These are phyloP conservation scores for Frankliniella intonsa DNA, from an alignment of 2,888 invertebrate genomes.

Conservation along the genomic window DNA sequence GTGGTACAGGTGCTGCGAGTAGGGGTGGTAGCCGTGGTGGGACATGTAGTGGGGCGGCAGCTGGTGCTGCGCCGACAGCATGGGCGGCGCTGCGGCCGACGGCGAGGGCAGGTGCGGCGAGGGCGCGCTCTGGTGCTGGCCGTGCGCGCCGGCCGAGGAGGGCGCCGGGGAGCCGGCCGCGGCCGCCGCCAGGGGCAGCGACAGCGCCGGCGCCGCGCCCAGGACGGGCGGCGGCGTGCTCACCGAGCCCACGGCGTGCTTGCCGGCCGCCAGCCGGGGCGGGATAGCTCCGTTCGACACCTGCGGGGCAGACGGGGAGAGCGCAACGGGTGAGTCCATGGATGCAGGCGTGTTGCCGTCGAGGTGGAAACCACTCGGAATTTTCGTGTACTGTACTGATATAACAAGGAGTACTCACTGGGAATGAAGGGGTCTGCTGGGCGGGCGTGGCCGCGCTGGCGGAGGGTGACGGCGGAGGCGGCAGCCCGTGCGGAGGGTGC, in stretches of 20 bases:
- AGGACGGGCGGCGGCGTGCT: too few species aligned
- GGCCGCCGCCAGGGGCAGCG: neutral
- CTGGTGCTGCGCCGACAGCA: conserved; percentile 15
- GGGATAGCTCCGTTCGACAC: conserved; percentile 3
- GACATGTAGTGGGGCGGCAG: neutral
- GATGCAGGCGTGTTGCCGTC: too few species aligned
- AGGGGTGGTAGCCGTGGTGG: conserved; percentile 11
- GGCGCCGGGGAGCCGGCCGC: neutral
- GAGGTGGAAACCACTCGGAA: too few species aligned
- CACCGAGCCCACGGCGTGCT: neutral
- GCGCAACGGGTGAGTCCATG: too few species aligned
- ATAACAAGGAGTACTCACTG: neutral
- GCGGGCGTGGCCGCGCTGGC: neutral
- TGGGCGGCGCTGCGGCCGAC: conserved; percentile 15
- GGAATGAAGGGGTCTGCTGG: neutral
- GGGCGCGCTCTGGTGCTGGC: conserved; percentile 12
- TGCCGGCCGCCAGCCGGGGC: neutral
- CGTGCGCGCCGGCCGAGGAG: neutral
- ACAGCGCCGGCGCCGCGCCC: neutral
- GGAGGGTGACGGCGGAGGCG: neutral
- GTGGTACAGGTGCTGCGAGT: conserved; percentile 6
- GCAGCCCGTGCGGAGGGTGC: conserved; percentile 7
- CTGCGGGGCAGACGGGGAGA: neutral
- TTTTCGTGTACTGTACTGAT: too few species aligned
- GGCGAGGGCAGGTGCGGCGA: neutral